These are phyloP conservation scores for Bungarus multicinctus DNA, from an alignment of 2,113 vertebrate genomes.

Conservation along the genomic window DNA sequence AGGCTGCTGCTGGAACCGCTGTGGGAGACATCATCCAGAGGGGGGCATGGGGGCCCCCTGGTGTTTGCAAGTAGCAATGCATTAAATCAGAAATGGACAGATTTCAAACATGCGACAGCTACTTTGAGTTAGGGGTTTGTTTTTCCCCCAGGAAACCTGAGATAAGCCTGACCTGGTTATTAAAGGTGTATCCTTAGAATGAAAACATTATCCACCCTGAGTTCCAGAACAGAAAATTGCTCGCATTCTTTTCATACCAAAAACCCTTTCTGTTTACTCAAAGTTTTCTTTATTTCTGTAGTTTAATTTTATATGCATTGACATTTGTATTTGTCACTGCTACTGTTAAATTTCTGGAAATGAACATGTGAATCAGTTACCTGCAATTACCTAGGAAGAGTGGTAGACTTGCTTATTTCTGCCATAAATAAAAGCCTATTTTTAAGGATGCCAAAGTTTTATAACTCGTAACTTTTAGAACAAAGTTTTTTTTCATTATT, in stretches of 20 bases:
- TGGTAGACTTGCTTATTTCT: not conserved
- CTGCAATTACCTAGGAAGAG: not conserved
- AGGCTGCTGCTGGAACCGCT: not conserved
- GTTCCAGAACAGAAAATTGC: not conserved
- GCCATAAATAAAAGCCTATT: not conserved
- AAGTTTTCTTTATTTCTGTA: not conserved
- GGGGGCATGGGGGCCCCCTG: not conserved
- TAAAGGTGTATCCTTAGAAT: not conserved
- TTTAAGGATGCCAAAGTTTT: not conserved
- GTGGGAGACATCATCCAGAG: conserved; percentile 2
- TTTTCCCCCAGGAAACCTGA: not conserved
- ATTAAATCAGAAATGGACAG: not conserved
- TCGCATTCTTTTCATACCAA: not conserved
- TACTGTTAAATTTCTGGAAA: not conserved
- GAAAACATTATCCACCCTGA: not conserved
- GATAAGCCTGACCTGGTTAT: not conserved
- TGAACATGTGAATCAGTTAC: not conserved
- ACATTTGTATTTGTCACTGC: not conserved
- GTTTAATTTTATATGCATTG: not conserved
- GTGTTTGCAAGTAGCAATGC: not conserved
- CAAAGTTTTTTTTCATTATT: not conserved
- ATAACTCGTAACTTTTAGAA: not conserved
- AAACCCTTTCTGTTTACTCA: not conserved
- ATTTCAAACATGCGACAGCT: not conserved
- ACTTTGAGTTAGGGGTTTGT: not conserved